Conservation (phyloP, 2,113 vertebrate genomes). For the Leiothrix lutea region DNA sequence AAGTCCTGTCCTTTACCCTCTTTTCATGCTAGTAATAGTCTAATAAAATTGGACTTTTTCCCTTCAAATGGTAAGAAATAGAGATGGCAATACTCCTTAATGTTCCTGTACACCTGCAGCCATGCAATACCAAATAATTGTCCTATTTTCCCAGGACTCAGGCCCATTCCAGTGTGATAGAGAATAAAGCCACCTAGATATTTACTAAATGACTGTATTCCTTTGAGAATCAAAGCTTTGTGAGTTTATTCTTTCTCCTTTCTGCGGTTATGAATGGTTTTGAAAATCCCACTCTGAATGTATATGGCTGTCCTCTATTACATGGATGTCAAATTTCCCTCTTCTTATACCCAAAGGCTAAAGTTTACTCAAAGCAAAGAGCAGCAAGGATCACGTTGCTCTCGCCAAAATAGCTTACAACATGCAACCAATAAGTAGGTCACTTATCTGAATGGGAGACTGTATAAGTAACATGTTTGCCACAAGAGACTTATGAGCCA, state of each 20-base stretch:
- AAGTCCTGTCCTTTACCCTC: neutral
- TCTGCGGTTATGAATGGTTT: neutral
- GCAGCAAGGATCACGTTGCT: constrained; percentile 28
- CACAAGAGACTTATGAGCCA: neutral
- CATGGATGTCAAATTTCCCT: constrained; percentile 10
- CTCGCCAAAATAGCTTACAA: constrained; percentile 35
- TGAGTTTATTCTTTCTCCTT: neutral
- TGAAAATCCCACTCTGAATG: neutral
- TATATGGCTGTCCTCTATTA: constrained; percentile 16
- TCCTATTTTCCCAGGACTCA: neutral
- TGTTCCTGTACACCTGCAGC: neutral
- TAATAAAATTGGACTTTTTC: neutral
- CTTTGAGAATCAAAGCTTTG: neutral
- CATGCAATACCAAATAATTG: neutral
- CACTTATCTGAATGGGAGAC: constrained; percentile 24
- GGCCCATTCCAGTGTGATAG: neutral
- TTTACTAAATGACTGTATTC: neutral
- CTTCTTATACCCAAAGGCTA: constrained; percentile 4
- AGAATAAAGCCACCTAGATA: neutral
- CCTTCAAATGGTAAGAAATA: neutral
- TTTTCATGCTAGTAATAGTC: neutral
- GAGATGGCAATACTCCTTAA: neutral
- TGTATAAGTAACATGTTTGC: constrained; percentile 31
- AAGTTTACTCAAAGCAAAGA: constrained; percentile 46
- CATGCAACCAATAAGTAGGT: constrained; percentile 41